Conservation (phyloP, 2,797 vertebrate species). For the Eupleurogrammus muticus region DNA sequence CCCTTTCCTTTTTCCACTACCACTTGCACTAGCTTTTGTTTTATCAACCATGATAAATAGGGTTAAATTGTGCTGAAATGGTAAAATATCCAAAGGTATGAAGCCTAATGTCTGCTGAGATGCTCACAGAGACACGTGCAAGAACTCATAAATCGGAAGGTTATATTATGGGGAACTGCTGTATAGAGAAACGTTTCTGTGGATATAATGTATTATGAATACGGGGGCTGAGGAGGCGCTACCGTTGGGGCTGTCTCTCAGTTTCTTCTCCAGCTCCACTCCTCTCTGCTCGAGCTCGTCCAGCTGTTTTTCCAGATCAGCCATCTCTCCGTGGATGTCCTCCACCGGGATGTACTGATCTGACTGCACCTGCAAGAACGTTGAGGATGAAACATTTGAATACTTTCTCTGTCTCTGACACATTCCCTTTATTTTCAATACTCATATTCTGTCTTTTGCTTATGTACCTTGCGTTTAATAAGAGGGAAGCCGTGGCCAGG, state of each 20-base stretch:
- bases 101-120: too few relatives aligned
- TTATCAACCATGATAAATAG: too few relatives aligned
- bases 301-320: conserved; percentile 91
- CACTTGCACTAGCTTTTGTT: too few relatives aligned
- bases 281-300: conserved; percentile 94
- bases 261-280: conserved; percentile 93
- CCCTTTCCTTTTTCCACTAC: too few relatives aligned
- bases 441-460: neutral
- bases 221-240: neutral
- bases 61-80: too few relatives aligned
- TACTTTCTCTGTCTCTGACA: neutral
- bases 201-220: neutral
- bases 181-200: neutral
- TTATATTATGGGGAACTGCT: too few relatives aligned
- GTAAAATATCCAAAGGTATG: too few relatives aligned
- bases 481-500: conserved; percentile 97
- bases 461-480: conserved; percentile 95
- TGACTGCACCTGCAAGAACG: conserved; percentile 90
- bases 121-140: too few relatives aligned
- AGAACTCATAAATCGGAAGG: too few relatives aligned
- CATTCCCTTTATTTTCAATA: neutral
- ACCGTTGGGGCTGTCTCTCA: conserved; percentile 91
- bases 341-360: conserved; percentile 97
- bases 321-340: conserved; percentile 96
- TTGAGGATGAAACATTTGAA: conserved; percentile 13